Evolutionary conservation across 2,113 vertebrate genomes (phyloP).

Genomic region (Strix aluco): DNA sequence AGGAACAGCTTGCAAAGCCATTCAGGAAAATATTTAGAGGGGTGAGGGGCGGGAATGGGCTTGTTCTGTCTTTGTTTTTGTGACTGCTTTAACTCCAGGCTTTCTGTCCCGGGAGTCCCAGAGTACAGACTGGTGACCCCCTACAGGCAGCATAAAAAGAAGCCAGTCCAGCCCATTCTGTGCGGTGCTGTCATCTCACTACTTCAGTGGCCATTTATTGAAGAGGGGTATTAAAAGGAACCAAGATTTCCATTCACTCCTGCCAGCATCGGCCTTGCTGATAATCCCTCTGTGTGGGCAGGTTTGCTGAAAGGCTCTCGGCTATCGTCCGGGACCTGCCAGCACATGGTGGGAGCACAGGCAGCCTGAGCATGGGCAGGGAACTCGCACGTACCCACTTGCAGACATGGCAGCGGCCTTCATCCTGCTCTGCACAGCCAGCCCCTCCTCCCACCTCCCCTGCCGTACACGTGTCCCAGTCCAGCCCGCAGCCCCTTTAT

Average conservation of each 20-base stretch:
- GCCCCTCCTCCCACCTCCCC: too few relatives aligned
- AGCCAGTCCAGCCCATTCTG: not conserved
- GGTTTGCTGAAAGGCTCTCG: not conserved
- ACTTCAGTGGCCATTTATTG: not conserved
- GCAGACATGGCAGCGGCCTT: not conserved
- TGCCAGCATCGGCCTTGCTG: not conserved
- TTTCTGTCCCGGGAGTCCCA: not conserved
- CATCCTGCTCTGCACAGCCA: not conserved
- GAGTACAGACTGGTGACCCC: not conserved
- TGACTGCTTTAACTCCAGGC: not conserved
- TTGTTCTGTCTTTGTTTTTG: not conserved
- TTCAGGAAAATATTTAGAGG: not conserved
- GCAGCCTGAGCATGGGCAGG: not conserved
- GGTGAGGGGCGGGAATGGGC: not conserved
- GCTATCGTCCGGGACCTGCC: not conserved
- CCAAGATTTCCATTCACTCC: not conserved
- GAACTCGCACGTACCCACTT: accelerated
- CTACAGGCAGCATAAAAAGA: not conserved
- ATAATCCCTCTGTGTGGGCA: not conserved
- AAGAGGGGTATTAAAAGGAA: not conserved
- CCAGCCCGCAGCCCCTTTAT: not conserved
- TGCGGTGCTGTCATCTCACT: not conserved
- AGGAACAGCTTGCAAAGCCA: conserved; percentile 43
- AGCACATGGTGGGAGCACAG: accelerated
- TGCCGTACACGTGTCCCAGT: accelerated